phyloP scores from a whole-genome alignment of 2,113 vertebrate genomes.

The Heterotilapia buettikoferi region DNA sequence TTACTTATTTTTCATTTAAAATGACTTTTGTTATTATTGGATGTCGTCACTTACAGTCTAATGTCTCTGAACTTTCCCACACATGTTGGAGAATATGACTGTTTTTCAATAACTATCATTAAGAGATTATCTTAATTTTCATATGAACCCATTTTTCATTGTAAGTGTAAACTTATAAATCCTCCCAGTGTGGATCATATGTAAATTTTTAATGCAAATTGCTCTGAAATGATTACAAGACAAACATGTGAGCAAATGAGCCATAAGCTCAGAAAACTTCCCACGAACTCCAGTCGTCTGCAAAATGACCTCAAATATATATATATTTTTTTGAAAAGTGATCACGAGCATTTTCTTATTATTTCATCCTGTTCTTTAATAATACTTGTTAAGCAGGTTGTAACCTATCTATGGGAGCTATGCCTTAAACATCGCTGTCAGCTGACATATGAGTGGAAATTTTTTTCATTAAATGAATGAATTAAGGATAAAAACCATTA shows the following conservation, averaged over 20 bases:
- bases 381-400: not conserved
- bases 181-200: not conserved
- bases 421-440: not conserved
- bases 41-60: not conserved
- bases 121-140: not conserved
- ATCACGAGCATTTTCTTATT: fast-evolving
- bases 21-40: not conserved
- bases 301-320: not conserved
- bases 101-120: not conserved
- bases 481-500: not conserved
- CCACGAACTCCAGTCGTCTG: not conserved
- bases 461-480: not conserved
- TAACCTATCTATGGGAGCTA: not conserved
- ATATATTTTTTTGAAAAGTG: not conserved
- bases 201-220: fast-evolving
- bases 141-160: not conserved
- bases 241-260: not conserved
- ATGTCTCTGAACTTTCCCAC: not conserved
- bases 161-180: fast-evolving
- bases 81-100: not conserved
- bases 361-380: not conserved
- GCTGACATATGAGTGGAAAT: not conserved
- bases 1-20: not conserved
- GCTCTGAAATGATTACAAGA: not conserved
- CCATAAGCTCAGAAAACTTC: not conserved